Base-by-base conservation (phyloP, 35 echinoderm and acorn worm genomes). In the Lytechinus pictus region DNA sequence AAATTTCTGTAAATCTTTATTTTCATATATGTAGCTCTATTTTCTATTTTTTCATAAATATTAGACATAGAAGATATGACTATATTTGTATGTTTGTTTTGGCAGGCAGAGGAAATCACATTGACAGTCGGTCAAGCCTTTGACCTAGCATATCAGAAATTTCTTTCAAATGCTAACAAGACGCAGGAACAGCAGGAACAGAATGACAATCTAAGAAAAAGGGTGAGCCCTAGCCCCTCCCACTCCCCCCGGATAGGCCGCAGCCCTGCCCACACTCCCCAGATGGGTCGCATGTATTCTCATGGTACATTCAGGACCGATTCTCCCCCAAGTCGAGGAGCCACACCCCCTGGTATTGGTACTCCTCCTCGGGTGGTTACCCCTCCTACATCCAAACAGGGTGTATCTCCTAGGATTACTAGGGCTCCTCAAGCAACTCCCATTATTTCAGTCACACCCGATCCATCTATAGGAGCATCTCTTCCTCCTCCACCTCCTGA, bases 91-190 rank as follows among this genome's bases (percentile, higher is more conserved):
- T 79, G 66, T n/a, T 19, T 79, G 19, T 79, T 7, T 79, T 79
- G 66, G 28, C 96, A 99, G 97, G 98, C 98, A 61, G 98, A 99
- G 89, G 98, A 99, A 53, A 99, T 99, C 52, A 99, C 98, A 27
- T 56, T 99, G 10, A 99, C 98, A 28, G 97, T 99, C 16, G 98
- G 98, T 9, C 98, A 99, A 96, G 98, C 98, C 16, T 99, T 99
- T 96, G 98, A 98, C 79, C 92, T 98, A 13, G 98, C 98, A 5
- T 99, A 99, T 54, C 95, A 97, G 94, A 97, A 97, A 27, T 99
- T 98, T 86, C 92, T 98, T 28, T 94, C 97, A 12, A 97, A 92
- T 19, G 54, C 96, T 4, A 87, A 95, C 27, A 98, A 95, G 94
- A 95, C 96, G 4, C 89, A 96, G 24, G 94, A 96, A 61, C 58